phyloP scores from a whole-genome alignment of 1,140 invertebrate species.

The Amyelois transitella region DNA sequence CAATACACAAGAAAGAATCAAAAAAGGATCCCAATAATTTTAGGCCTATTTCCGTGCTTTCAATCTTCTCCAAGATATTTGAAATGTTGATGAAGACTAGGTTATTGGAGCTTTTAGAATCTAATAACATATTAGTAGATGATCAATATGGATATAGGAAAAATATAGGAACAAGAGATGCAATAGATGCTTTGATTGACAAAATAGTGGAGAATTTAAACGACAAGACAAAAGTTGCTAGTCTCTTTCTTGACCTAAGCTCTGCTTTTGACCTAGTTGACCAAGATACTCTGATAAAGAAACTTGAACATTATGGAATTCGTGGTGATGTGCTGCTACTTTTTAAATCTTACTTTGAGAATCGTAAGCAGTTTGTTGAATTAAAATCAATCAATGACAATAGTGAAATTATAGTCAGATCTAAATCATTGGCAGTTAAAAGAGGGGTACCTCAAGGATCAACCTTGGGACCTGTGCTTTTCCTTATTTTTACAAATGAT shows the following conservation, averaged over 20 bases:
- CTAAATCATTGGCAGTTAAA: neutral
- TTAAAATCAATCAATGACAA: neutral
- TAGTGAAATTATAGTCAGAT: neutral
- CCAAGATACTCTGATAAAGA: conserved; percentile 1
- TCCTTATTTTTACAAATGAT: neutral
- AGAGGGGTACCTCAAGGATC: too few relatives aligned
- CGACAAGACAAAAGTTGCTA: neutral
- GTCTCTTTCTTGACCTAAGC: conserved; percentile 9
- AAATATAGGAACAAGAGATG: neutral
- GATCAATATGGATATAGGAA: conserved; percentile 7
- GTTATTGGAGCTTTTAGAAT: neutral
- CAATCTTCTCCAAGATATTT: neutral
- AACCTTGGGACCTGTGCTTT: neutral
- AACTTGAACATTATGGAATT: neutral
- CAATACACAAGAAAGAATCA: too few relatives aligned
- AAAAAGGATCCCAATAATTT: neutral
- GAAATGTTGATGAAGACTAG: neutral
- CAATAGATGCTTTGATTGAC: neutral
- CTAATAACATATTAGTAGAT: neutral
- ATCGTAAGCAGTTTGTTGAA: too few relatives aligned
- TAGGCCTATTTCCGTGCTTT: neutral
- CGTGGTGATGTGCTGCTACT: neutral
- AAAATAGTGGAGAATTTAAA: conserved; percentile 2
- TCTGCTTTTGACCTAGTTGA: conserved; percentile 11
- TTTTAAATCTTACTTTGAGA: neutral